These are phyloP conservation scores for Pammene fasciana DNA, from an alignment of 2,888 invertebrate species.

Conservation along the genomic window DNA sequence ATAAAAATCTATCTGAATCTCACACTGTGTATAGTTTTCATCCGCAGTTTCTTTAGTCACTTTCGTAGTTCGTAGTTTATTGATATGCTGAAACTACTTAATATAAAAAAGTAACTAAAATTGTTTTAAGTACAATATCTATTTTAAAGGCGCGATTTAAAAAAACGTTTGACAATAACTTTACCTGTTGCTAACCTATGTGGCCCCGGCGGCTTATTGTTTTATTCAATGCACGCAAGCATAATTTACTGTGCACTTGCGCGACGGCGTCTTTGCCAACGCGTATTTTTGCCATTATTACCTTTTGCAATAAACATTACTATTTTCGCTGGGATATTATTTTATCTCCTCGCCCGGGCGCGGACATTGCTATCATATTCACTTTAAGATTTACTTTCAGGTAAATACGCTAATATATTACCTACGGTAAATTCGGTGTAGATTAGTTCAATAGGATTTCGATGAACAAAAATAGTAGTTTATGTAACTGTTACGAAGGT, in stretches of 20 bases:
- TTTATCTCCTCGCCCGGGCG: conserved; percentile 51
- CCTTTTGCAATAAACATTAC: conserved; percentile 60
- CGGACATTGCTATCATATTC: conserved; percentile 51
- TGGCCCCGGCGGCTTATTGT: conserved; percentile 52
- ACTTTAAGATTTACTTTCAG: conserved; percentile 26
- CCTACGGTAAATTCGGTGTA: no score
- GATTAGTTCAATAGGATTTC: background rate
- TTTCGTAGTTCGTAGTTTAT: no score
- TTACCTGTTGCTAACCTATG: conserved; percentile 59
- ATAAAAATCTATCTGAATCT: no score
- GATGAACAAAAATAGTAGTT: background rate
- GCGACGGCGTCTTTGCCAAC: conserved; percentile 50
- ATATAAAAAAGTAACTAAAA: no score
- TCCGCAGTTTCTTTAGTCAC: no score
- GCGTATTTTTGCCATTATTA: conserved; percentile 56
- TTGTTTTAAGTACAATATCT: no score
- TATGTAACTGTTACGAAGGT: no score
- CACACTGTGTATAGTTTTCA: no score
- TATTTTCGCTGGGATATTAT: conserved; percentile 52
- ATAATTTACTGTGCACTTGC: conserved; percentile 58
- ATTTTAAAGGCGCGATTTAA: no score
- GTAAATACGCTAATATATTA: conserved; percentile 21
- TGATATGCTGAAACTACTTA: no score
- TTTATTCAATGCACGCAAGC: conserved; percentile 63
- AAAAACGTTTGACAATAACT: no score